A percentile compares a stretch with the other conserved stretches of the same genome.
These are phyloP conservation scores for Meiosimyza decipiens DNA, from an alignment of 2,888 invertebrate species.

Conservation along the genomic window DNA sequence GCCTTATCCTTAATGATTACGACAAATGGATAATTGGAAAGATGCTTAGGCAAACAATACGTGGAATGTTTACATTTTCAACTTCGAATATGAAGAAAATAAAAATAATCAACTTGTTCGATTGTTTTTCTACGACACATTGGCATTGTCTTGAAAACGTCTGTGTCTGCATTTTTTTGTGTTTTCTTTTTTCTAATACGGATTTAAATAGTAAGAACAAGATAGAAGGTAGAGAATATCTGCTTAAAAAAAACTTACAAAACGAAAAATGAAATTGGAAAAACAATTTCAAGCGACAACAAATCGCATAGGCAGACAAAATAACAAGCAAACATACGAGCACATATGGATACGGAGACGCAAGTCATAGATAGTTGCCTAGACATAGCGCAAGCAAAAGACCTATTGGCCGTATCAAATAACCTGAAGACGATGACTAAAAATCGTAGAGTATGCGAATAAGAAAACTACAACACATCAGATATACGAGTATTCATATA, in stretches of 20 bases:
- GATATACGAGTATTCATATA: not conserved
- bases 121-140: not conserved
- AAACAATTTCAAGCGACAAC: not conserved
- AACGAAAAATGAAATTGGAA: not conserved
- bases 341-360: not conserved
- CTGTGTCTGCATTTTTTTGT: not conserved
- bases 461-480: constrained; percentile 3
- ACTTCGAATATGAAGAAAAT: not conserved
- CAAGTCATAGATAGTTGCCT: constrained; percentile 4
- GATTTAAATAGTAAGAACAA: not conserved
- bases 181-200: not conserved
- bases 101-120: not conserved
- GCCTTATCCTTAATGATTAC: not conserved
- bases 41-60: not conserved
- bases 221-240: not conserved
- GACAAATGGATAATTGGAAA: not conserved
- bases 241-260: not conserved
- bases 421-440: constrained; percentile 4
- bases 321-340: not conserved
- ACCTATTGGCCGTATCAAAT: constrained; percentile 19
- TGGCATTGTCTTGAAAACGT: not conserved
- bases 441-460: not conserved
- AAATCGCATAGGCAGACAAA: not conserved
- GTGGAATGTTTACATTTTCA: constrained; percentile 5
- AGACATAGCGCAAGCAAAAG: constrained; percentile 2